Percentiles rank a stretch among this genome's conserved stretches.
Evolutionary conservation across 2,888 invertebrate species (phyloP).

Genomic region (Exocentrus adspersus): DNA sequence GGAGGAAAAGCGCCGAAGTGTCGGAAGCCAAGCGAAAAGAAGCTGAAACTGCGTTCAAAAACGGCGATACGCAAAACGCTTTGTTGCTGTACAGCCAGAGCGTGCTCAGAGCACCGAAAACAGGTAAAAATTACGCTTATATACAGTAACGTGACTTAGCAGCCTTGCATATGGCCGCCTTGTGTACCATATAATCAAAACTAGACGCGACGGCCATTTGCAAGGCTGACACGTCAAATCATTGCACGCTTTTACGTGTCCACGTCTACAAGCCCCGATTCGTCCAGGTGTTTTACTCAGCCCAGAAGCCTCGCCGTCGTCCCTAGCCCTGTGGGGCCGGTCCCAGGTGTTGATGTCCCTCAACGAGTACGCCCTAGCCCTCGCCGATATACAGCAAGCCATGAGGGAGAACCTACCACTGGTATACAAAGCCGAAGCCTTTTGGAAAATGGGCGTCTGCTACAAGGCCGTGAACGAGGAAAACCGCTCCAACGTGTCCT

Average conservation of each 20-base stretch:
- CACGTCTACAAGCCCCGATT: too few relatives aligned
- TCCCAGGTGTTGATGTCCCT: slow-evolving; percentile 72
- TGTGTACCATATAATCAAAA: too few relatives aligned
- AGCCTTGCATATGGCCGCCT: too few relatives aligned
- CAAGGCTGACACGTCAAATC: too few relatives aligned
- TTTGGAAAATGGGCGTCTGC: slow-evolving; percentile 76
- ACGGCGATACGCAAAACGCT: slow-evolving; percentile 69
- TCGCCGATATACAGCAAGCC: slow-evolving; percentile 76
- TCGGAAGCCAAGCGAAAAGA: slow-evolving; percentile 71
- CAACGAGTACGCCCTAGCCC: slow-evolving; percentile 69
- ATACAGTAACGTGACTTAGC: too few relatives aligned
- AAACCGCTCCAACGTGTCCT: slow-evolving; percentile 73
- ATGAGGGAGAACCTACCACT: slow-evolving; percentile 72
- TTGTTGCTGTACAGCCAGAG: slow-evolving; percentile 76
- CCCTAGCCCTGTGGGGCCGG: slow-evolving; percentile 74
- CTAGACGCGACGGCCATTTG: too few relatives aligned
- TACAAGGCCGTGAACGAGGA: slow-evolving; percentile 71
- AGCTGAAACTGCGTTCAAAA: slow-evolving; percentile 69
- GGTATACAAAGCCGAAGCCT: slow-evolving; percentile 72
- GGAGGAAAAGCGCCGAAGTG: slow-evolving; percentile 73
- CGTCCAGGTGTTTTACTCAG: slow-evolving; percentile 47
- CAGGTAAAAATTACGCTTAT: slow-evolving; percentile 62
- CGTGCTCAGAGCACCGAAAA: slow-evolving; percentile 75
- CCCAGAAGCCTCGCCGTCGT: slow-evolving; percentile 73
- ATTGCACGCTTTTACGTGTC: too few relatives aligned